A percentile compares a stretch with the other conserved stretches of the same genome.
These are phyloP conservation scores for Siniperca knerii DNA, from an alignment of 2,113 vertebrate species.

Conservation along the genomic window DNA sequence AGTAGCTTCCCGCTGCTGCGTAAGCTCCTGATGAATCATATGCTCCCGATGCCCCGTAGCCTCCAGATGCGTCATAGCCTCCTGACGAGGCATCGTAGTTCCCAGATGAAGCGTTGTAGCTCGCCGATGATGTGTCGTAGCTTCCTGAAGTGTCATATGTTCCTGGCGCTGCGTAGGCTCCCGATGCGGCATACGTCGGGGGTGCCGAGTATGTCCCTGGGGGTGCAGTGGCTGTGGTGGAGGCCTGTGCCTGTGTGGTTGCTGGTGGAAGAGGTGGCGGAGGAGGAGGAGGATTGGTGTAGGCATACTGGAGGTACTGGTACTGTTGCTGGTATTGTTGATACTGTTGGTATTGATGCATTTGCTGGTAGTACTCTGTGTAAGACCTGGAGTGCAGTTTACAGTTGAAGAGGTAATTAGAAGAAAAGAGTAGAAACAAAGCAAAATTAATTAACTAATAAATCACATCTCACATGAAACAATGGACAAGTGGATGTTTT, in stretches of 20 bases:
- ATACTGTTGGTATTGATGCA: conserved; percentile 86
- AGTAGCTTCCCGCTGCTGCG: conserved; percentile 77
- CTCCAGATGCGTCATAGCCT: conserved; percentile 72
- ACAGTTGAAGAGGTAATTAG: background rate
- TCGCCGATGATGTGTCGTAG: conserved; percentile 60
- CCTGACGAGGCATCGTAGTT: conserved; percentile 67
- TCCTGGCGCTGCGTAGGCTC: conserved; percentile 65
- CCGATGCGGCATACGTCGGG: conserved; percentile 67
- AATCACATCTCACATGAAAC: background rate
- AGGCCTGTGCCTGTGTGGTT: conserved; percentile 67
- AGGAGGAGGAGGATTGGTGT: conserved; percentile 81
- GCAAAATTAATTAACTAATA: background rate
- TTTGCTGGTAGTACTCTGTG: conserved; percentile 86
- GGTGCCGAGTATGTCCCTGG: conserved; percentile 76
- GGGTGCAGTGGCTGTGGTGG: conserved; percentile 68
- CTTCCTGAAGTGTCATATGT: conserved; percentile 64
- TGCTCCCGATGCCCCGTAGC: conserved; percentile 74
- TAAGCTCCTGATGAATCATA: conserved; percentile 81
- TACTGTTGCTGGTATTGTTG: conserved; percentile 86
- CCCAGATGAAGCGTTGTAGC: conserved; percentile 66
- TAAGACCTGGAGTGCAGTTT: conserved; percentile 78
- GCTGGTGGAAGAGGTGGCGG: conserved; percentile 72
- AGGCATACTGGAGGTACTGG: conserved; percentile 85
- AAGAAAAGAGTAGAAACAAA: background rate
- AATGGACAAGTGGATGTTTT: background rate